Base-by-base conservation (phyloP, 1,140 invertebrate genomes). In the Chrysoperla carnea region DNA sequence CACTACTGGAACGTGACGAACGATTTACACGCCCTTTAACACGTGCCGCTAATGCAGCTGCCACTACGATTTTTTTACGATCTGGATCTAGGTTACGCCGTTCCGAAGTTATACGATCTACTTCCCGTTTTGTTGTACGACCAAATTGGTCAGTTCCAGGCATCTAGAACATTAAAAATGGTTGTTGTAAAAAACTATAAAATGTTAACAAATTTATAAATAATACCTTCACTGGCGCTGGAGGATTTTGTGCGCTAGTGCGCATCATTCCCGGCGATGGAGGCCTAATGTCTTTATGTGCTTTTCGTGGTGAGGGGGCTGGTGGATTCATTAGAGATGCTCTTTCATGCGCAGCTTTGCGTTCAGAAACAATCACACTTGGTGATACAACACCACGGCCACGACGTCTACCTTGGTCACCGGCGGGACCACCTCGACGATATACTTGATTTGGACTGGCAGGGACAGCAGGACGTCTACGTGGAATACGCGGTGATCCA, bases 281-380 rank as follows among this genome's bases (percentile, higher is more conserved):
- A 56, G 37, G 64, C 61, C 17, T 63, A 64, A 31, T 62, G 55
- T 41, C 40, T 27, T 33, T 29, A 9, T 41, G 40, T 1, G 53
- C 57, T 40, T 55, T 56, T 45, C 58, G 65, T 9, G 63, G 60
- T 42, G 68, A 66, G 40, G 75, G 76, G 49, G 75, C 75, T 2
- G 75, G 75, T 42, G 75, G 75, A 59, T 77, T 78, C 76, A 78
- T 78, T 37, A 76, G 55, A 50, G 74, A 71, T 0, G 73, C 74
- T 14, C 74, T 58, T 49, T 69, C 69, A 35, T 57, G 68, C 13
- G 70, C 70, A 45, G 70, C 57, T 37, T 69, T 68, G 33, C 68
- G 62, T 57, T 73, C 70, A 35, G 69, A 70, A 2, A 73, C 69
- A 47, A 73, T 73, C 49, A 71, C 67, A 46, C 68, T 70, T 29